Evolutionary conservation across 2,888 invertebrate species (phyloP).

Genomic region (Euproctis similis): DNA sequence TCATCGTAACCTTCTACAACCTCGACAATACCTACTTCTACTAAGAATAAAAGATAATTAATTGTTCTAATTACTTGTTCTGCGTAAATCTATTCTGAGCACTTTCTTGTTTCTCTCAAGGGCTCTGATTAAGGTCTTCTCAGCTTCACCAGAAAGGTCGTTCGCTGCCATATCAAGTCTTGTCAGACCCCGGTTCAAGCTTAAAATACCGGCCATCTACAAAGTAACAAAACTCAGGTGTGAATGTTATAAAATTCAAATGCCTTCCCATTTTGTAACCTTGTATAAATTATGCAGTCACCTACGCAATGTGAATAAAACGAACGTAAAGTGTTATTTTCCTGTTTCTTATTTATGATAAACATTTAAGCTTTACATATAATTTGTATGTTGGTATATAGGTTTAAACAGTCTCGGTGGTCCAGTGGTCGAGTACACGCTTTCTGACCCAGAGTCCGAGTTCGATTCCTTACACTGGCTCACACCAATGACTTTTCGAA

Average conservation of each 20-base stretch:
- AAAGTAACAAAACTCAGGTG: conserved; percentile 13
- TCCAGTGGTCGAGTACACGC: too few species aligned
- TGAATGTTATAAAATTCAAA: conserved; percentile 4
- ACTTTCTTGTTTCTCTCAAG: conserved; percentile 53
- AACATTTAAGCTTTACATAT: too few species aligned
- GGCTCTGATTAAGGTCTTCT: conserved; percentile 55
- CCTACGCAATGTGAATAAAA: conserved; percentile 8
- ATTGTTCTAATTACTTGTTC: conserved; percentile 48
- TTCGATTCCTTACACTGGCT: too few species aligned
- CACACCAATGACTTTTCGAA: too few species aligned
- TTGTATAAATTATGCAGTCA: conserved; percentile 4
- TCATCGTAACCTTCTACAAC: too few species aligned
- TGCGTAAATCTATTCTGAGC: conserved; percentile 52
- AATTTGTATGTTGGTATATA: too few species aligned
- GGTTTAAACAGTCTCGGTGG: too few species aligned
- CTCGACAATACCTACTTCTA: too few species aligned
- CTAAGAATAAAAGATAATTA: background rate
- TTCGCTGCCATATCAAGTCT: conserved; percentile 76
- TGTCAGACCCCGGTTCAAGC: conserved; percentile 69
- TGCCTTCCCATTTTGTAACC: background rate
- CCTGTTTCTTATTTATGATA: background rate
- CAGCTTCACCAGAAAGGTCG: conserved; percentile 75
- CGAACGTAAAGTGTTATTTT: background rate
- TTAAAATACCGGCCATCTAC: conserved; percentile 70
- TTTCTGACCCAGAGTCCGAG: too few species aligned